These are phyloP conservation scores for Hypsibius dujardini DNA, from an alignment of 1,140 invertebrate species.

Conservation along the genomic window DNA sequence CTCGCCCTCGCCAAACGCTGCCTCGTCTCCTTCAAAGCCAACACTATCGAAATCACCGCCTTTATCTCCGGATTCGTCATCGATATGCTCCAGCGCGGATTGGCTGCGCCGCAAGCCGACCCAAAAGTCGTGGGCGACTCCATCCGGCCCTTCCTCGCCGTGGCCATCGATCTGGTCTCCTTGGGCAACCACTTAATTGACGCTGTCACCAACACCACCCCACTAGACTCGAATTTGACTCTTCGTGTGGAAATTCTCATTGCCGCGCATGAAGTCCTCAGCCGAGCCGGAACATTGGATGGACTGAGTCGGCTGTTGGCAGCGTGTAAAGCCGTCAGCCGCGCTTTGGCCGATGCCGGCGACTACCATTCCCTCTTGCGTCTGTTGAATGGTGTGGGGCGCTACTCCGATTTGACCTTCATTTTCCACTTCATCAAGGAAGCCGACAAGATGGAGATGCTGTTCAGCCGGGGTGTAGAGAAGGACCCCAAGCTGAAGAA, in stretches of 20 bases:
- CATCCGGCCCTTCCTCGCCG: not conserved
- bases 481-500: not conserved
- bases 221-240: too few relatives aligned
- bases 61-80: too few relatives aligned
- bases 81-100: too few relatives aligned
- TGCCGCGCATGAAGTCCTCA: not conserved
- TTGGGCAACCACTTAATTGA: not conserved
- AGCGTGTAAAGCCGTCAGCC: not conserved
- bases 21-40: too few relatives aligned
- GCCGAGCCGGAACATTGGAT: slow-evolving; percentile 1
- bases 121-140: not conserved
- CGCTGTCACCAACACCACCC: not conserved
- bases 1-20: too few relatives aligned
- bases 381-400: not conserved
- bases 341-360: not conserved
- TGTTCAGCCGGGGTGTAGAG: not conserved
- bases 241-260: slow-evolving; percentile 2
- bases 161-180: not conserved
- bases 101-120: too few relatives aligned
- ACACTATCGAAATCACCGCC: too few relatives aligned
- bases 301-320: not conserved
- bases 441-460: not conserved
- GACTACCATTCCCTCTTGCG: not conserved
- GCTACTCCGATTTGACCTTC: not conserved
- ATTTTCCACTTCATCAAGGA: not conserved